Evolutionary conservation across 2,113 vertebrate species (phyloP), one percentile per base, ranked within the genome.

Genomic region (Neogale vison): DNA sequence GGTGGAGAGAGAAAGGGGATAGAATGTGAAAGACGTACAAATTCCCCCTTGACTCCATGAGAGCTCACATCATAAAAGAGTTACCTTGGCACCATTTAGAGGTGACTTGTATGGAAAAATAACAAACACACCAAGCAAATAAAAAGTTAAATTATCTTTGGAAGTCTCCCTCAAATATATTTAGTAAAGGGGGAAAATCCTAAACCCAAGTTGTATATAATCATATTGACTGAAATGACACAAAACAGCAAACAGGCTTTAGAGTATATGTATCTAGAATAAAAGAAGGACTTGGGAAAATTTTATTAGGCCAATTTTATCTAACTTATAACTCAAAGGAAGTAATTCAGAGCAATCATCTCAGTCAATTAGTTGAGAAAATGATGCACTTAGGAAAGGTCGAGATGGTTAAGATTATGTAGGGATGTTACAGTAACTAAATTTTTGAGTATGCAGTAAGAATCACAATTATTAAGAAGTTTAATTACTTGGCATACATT

Each of bases 31-130:
- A 79, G 45, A 96, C 23, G 65, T 93, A 97, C 45, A 36, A 97
- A 95, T 92, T 94, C 94, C 94, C 98, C 92, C 97, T 96, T 84
- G 77, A 82, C 63, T 65, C 55, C 85, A 36, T 59, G 93, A 95
- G 77, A 36, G 72, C 91, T 97, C 59, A 76, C 95, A 96, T 97
- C 96, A 92, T 87, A 95, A 88, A 96, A 92, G 82, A 29, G 24
- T 47, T 34, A 20, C 59, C 34, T 10, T 67, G 95, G 57, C 14
- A 96, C 82, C 72, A 26, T 57, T 90, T 63, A 20, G 10, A 36
- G 67, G 77, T 95, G 74, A 65, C 24, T 55, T 95, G 17, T 34
- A n/a, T 24, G 21, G 79, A 93, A 96, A 97, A 98, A 63, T 55
- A 90, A 93, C 84, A 98, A 77, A 1, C 34, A 82, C 52, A 90